Evolutionary conservation across 2,888 invertebrate species (phyloP), one percentile per base, ranked within the genome.

Genomic region (Hyppa rectilinea): DNA sequence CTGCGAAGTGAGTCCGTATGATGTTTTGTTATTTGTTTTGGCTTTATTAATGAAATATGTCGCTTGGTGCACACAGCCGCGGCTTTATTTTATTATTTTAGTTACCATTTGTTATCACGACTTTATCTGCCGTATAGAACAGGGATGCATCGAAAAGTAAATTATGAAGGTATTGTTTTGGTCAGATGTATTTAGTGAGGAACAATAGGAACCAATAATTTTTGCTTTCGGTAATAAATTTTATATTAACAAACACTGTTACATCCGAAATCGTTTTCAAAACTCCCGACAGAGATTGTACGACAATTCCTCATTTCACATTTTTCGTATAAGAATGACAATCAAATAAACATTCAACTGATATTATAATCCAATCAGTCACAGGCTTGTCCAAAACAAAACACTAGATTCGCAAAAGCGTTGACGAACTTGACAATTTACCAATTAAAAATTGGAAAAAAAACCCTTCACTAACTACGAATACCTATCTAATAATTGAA

Each of bases 1-100:
- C 95, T 94, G 95, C 95, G 93, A 95, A 96, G 95, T 96, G 95
- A 95, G 93, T 90, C 91, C 92, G 92, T 94, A 94, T 94, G 94
- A 95, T 93, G 93, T 92, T 91, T 89, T 88, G 84, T 85, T 92
- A 90, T 88, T 95, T 92, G 94, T 95, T 95, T 96, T 95, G 91
- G 89, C 93, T 95, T 96, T 95, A 94, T 95, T 96, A 96, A 95
- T 96, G 95, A 95, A 96, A 96, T 96, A 96, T 95, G 95, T 95
- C 95, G 95, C 94, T 94, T 90, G 91, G 90, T 88, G 87, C 89
- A 91, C 91, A 90, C 91, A 90, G 89, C 89, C 85, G 89, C 86
- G 89, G 92, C 88, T 94, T 82, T 94, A 94, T 95, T 95, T 95
- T 95, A 94, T 95, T 95, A 95, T 95, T 95, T 95, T 95, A 95